Evolutionary conservation across 2,888 invertebrate species (phyloP).

Genomic region (Blera fallax): DNA sequence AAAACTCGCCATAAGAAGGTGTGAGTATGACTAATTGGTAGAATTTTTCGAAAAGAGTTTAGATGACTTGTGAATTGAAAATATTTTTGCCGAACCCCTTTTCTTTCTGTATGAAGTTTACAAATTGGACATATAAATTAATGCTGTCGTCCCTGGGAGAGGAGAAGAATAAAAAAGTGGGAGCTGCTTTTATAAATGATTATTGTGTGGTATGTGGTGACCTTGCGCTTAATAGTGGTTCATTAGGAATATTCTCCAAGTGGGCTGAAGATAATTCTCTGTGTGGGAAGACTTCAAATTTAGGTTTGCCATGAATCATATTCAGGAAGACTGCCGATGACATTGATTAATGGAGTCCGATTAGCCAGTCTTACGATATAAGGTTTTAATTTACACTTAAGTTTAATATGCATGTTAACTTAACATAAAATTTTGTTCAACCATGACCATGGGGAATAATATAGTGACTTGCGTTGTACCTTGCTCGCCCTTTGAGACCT

Average conservation of each 20-base stretch:
- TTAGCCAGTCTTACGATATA: neutral
- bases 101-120: constrained; percentile 1
- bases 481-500: too few species aligned
- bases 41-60: constrained; percentile 23
- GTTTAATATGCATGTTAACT: neutral
- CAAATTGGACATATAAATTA: neutral
- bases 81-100: constrained; percentile 5
- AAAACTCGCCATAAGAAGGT: neutral
- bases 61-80: constrained; percentile 39
- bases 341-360: constrained; percentile 39
- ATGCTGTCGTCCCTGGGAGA: neutral
- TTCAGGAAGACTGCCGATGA: constrained; percentile 21
- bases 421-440: neutral
- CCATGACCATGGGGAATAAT: neutral
- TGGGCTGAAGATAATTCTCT: constrained; percentile 1
- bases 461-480: neutral
- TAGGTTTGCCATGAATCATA: constrained; percentile 32
- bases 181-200: constrained; percentile 29
- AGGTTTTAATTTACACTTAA: neutral
- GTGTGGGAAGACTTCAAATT: constrained; percentile 29
- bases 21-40: constrained; percentile 42
- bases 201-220: neutral
- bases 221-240: constrained; percentile 27
- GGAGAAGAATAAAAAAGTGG: neutral
- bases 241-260: neutral